Evolutionary conservation across 2,797 vertebrate species (phyloP).

Genomic region (Phaenicophaeus curvirostris): DNA sequence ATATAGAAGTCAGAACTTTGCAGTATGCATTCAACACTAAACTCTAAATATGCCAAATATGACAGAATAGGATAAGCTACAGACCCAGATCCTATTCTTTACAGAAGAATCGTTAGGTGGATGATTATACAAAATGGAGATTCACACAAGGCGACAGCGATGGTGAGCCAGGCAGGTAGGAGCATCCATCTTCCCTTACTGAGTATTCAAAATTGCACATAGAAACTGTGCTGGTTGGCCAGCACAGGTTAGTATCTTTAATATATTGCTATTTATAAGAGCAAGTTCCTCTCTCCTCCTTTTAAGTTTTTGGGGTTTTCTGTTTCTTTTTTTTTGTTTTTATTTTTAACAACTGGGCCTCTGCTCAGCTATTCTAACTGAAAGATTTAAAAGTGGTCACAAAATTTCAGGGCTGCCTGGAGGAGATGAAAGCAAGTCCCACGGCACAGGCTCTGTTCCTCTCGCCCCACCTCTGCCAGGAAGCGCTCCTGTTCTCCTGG

Average conservation of each 20-base stretch:
- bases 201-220: conserved; percentile 40
- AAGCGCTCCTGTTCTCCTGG: conserved; percentile 53
- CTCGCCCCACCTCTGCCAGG: conserved; percentile 24
- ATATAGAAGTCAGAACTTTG: neutral
- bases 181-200: neutral
- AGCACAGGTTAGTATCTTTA: conserved; percentile 61
- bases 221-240: conserved; percentile 60
- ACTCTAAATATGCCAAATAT: neutral
- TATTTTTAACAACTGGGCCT: neutral
- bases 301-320: neutral
- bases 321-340: neutral
- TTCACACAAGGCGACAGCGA: conserved; percentile 52
- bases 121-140: conserved; percentile 6
- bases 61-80: neutral
- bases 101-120: neutral
- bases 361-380: neutral
- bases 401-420: neutral
- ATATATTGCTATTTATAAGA: conserved; percentile 67
- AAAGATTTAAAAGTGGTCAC: conserved; percentile 29
- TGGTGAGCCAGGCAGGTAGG: conserved; percentile 14
- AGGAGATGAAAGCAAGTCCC: conserved; percentile 6
- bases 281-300: neutral
- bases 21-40: neutral
- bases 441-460: neutral
- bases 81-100: neutral